Percentiles rank a stretch among this genome's conserved stretches.
Conservation (phyloP, 2,797 vertebrate genomes). For the Holocentrus rufus region DNA sequence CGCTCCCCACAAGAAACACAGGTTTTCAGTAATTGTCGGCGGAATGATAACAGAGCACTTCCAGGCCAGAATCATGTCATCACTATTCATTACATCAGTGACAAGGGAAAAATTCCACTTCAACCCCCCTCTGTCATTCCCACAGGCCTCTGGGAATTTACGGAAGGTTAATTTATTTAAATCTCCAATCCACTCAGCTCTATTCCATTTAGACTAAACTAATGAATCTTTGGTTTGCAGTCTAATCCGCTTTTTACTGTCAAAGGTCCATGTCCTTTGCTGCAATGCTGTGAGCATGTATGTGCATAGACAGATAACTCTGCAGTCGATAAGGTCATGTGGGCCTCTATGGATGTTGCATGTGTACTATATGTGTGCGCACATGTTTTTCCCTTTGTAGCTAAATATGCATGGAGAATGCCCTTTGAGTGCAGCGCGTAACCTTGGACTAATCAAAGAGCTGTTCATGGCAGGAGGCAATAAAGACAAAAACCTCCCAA, state of each 20-base stretch:
- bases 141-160: slow-evolving; percentile 71
- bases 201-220: slow-evolving; percentile 82
- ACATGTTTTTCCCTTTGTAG: neutral
- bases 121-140: slow-evolving; percentile 72
- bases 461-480: slow-evolving; percentile 10
- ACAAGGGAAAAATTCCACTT: slow-evolving; percentile 70
- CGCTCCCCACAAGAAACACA: slow-evolving; percentile 12
- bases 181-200: slow-evolving; percentile 79
- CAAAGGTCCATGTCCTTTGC: slow-evolving; percentile 69
- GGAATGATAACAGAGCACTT: neutral
- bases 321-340: slow-evolving; percentile 70
- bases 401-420: slow-evolving; percentile 34
- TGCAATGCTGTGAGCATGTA: slow-evolving; percentile 27
- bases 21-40: slow-evolving; percentile 10
- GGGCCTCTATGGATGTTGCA: slow-evolving; percentile 22
- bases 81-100: slow-evolving; percentile 75
- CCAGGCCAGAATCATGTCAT: slow-evolving; percentile 71
- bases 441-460: slow-evolving; percentile 27
- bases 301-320: slow-evolving; percentile 52
- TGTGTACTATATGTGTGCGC: neutral
- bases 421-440: slow-evolving; percentile 34
- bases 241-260: slow-evolving; percentile 79
- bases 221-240: slow-evolving; percentile 83
- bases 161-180: slow-evolving; percentile 85
- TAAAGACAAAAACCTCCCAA: slow-evolving; percentile 48